Base-by-base conservation (phyloP, 2,888 invertebrate species). In the Aporophyla lueneburgensis region DNA sequence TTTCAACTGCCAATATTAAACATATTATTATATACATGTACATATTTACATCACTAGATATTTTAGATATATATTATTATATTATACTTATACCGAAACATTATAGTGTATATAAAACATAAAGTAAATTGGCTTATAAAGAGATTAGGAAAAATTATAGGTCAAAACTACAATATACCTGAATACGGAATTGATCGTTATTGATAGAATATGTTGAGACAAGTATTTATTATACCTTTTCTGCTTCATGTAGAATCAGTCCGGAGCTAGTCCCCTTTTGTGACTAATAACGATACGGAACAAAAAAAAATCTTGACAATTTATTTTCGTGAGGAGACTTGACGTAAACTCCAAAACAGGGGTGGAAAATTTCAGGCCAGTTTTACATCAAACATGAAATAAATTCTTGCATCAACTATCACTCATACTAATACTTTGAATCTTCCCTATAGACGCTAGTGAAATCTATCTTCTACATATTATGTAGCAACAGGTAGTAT, bases 1-100 rank as follows among this genome's bases (percentile, higher is more conserved):
- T 71, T 33, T 49, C 53, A 78, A 67, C 71, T 73, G 74, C 62
- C 74, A 73, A 74, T 74, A 53, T 33, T 73, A 43, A 62, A 78
- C 77, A 76, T 77, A 68, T 67, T 77, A 68, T 67, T 76, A 66
- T 74, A 62, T 77, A 75, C 70, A 71, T 78, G 78, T 78, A 63
- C 56, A 78, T 78, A 75, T 75, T 76, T 66, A 62, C 46, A 72
- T 72, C 67, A 63, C 56, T 78, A 78, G 71, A 68, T 33, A 71
- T 71, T 53, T 71, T 69, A 76, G 63, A 68, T 65, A 77, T 78
- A 71, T 68, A 65, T 66, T 49, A 59, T 63, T 77, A 65, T 79
- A 33, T 59, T 19, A 33, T 58, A 27, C 27, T 27, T 51, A 68
- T 71, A 65, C 56, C 33, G 46, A 40, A 40, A 40, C 27, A 49